Base-by-base conservation (phyloP, 2,888 invertebrate genomes). In the Hemicrepidius hirtus region DNA sequence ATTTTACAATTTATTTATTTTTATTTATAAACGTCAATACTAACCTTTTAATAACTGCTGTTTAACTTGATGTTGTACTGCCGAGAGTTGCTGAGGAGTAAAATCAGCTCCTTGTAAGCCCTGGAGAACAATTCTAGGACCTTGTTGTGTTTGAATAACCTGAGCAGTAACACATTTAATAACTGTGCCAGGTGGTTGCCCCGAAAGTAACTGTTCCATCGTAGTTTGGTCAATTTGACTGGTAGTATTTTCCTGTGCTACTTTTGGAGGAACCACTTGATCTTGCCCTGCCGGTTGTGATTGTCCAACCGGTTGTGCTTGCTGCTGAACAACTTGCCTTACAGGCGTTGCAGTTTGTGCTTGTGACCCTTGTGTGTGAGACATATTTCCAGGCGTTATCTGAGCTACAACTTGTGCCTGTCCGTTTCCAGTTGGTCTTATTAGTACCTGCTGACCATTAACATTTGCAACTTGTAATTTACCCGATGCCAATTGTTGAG, bases 21-120 rank as follows among this genome's bases (percentile, higher is more conserved):
- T n/a, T n/a, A n/a, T n/a, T n/a, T n/a, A n/a, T n/a, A n/a, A n/a
- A n/a, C n/a, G n/a, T n/a, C n/a, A n/a, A 53, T 37, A 41, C 16
- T 80, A 85, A 95, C 95, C 95, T 92, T 95, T 95, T 62, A 95
- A 87, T 63, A 96, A 86, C 83, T 96, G 96, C 81, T 95, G 95
- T 85, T 96, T 96, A 16, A 96, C 95, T 88, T 96, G 96, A 78
- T 95, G 94, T 81, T 96, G 95, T 0, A 96, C 94, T 71, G 95
- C 89, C 3, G 93, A 91, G 78, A 96, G 85, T 84, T 96, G 96
- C 76, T 94, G 94, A 0, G 92, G 93, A 0, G 95, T 93, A 77
- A 96, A 92, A 77, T 95, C 93, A 73, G 94, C 93, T 0, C 95
- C 95, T 77, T 95, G 94, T 24, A 96, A 87, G 9, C 96, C 96